Evolutionary conservation across 2,888 invertebrate genomes (phyloP).

Genomic region (Petrolisthes manimaculis): DNA sequence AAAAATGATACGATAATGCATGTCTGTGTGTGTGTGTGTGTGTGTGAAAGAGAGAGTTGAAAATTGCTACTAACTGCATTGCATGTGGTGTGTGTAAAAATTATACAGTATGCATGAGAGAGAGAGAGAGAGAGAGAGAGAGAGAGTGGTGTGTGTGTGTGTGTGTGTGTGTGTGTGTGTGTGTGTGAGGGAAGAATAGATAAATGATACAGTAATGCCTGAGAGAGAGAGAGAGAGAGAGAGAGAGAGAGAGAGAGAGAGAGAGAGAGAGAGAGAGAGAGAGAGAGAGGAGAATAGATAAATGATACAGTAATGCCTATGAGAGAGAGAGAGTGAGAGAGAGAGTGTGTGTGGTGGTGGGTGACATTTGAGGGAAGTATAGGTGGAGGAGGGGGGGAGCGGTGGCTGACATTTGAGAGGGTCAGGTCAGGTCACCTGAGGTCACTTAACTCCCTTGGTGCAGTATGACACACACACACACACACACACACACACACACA

Average conservation of each 20-base stretch:
- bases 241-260: neutral
- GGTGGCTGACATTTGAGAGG: neutral
- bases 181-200: neutral
- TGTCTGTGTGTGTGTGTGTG: neutral
- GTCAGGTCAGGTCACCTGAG: conserved; percentile 1
- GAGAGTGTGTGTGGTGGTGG: neutral
- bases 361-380: neutral
- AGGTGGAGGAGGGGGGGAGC: neutral
- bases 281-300: neutral
- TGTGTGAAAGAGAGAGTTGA: too few relatives aligned
- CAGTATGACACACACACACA: too few relatives aligned
- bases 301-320: neutral
- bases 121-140: too few relatives aligned
- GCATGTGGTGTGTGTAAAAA: too few relatives aligned
- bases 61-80: too few relatives aligned
- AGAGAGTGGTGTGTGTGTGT: neutral
- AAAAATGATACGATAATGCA: too few relatives aligned
- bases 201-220: neutral
- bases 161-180: neutral
- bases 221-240: conserved; percentile 14
- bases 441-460: neutral
- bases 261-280: conserved; percentile 11
- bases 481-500: too few relatives aligned
- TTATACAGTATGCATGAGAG: too few relatives aligned
- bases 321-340: conserved; percentile 14